A percentile compares a stretch with the other conserved stretches of the same genome.
Conservation (phyloP, 2,113 vertebrate genomes). For the Pangasianodon hypophthalmus region DNA sequence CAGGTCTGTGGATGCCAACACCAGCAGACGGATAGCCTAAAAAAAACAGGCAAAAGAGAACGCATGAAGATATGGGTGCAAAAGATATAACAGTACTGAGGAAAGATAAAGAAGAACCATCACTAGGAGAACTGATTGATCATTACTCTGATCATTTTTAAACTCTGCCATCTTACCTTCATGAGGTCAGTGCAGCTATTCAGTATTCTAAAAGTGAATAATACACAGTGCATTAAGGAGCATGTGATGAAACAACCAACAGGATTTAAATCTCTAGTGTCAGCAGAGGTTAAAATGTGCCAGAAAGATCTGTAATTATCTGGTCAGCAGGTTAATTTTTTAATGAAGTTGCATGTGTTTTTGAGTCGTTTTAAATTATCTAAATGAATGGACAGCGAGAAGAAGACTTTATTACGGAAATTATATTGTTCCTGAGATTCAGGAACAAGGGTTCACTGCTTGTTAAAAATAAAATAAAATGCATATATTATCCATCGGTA, state of each 20-base stretch:
- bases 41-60: conserved; percentile 20
- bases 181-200: conserved; percentile 93
- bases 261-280: background rate
- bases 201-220: conserved; percentile 61
- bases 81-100: background rate
- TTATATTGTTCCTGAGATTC: background rate
- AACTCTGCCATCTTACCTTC: conserved; percentile 81
- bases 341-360: background rate
- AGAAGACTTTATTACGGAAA: background rate
- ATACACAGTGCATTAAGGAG: background rate
- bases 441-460: background rate
- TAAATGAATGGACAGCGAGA: background rate
- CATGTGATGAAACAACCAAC: background rate
- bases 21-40: conserved; percentile 90
- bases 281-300: background rate
- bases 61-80: background rate
- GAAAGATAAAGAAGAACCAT: rapidly evolving
- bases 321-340: background rate
- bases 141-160: background rate
- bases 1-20: conserved; percentile 86
- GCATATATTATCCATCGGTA: background rate
- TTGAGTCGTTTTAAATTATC: background rate
- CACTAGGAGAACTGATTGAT: background rate
- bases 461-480: background rate
- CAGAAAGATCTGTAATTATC: background rate